Evolutionary conservation across 2,888 invertebrate species (phyloP), one percentile per base, ranked within the genome.

Genomic region (Gymnocheta viridis): DNA sequence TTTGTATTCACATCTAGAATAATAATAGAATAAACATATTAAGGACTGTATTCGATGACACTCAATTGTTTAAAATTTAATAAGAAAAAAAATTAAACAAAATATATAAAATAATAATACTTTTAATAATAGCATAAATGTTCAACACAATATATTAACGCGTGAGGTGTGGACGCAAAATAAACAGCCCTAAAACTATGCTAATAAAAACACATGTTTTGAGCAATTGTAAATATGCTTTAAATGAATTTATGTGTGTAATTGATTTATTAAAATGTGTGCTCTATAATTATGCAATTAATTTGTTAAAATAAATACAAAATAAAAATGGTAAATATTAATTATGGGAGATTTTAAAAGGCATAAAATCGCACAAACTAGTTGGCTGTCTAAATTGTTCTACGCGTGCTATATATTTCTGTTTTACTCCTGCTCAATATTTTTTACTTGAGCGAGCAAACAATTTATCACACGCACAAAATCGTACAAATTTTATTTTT

Each of bases 21-120:
- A 38, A 64, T 66, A 44, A 66, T n/a, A n/a, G n/a, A n/a, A n/a
- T 32, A 66, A 67, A 47, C 47, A 44, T 58, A 49, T 66, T 47
- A 47, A 67, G 22, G 14, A 44, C 47, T 54, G 14, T 51, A 4
- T 76, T n/a, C 4, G 32, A 44, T 44, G 14, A 44, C 29, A 54
- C 7, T 56, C 29, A 62, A 35, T 47, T 56, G 56, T 66, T 66
- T 38, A 3, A 51, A 51, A 10, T 32, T 38, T 41, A 9, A 19
- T 4, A 12, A 60, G 24, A 29, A 41, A n/a, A 29, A 4, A 41
- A 74, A 6, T 17, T 22, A 7, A 4, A 29, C 7, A 49, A 44
- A 44, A 17, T 49, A 49, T 22, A 49, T 24, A 49, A 22, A n/a
- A 44, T 49, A 12, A 56, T 27, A 17, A 29, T 29, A 29, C n/a